A percentile compares a stretch with the other conserved stretches of the same genome.
phyloP scores from a whole-genome alignment of 2,113 vertebrate species.

The Cryptotis parvus region DNA sequence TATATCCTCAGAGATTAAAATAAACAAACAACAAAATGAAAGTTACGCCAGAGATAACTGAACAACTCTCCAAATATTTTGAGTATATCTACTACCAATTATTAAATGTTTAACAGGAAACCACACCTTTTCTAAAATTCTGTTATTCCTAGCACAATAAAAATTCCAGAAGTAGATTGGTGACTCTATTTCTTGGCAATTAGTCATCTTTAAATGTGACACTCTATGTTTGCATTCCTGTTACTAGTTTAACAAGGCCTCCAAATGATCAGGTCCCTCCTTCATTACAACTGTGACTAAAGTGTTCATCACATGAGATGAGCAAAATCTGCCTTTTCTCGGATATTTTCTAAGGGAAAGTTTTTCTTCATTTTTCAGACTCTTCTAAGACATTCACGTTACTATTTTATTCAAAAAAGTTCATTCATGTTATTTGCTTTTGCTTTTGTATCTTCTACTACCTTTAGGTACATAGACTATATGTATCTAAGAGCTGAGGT shows the following conservation, averaged over 20 bases:
- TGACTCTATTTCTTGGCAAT: background rate
- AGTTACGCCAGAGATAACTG: background rate
- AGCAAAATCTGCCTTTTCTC: background rate
- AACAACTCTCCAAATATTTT: background rate
- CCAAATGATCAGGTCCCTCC: fast-evolving
- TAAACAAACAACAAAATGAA: background rate
- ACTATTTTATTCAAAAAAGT: background rate
- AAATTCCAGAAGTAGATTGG: background rate
- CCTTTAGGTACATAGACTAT: background rate
- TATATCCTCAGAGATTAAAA: background rate
- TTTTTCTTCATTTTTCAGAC: background rate
- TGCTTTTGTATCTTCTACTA: background rate
- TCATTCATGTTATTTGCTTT: background rate
- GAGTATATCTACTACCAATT: background rate
- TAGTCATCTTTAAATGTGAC: background rate
- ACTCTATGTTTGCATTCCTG: background rate
- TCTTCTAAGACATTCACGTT: background rate
- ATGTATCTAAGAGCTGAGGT: background rate
- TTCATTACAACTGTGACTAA: background rate
- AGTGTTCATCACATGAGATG: background rate
- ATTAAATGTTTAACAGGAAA: background rate
- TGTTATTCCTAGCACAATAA: background rate
- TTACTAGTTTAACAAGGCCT: background rate
- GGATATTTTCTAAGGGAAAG: background rate
- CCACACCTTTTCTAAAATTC: background rate